phyloP scores from a whole-genome alignment of 2,113 vertebrate genomes.

The Embiotoca jacksoni region DNA sequence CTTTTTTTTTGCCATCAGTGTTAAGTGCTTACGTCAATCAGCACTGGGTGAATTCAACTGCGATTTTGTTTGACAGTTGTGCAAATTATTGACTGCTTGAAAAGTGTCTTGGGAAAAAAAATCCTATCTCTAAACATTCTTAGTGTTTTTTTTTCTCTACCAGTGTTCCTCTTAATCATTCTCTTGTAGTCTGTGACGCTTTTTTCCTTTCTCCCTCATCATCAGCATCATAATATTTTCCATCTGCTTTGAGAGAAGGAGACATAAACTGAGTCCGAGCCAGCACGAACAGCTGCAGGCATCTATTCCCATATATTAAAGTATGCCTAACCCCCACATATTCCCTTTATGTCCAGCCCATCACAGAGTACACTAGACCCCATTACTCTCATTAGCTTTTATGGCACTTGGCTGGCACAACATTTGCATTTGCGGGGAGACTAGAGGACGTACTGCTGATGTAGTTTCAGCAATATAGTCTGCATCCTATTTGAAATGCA shows the following conservation, averaged over 20 bases:
- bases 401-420: conserved; percentile 70
- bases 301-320: conserved; percentile 70
- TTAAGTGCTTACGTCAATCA: conserved; percentile 26
- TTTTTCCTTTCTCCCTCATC: conserved; percentile 55
- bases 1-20: background rate
- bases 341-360: conserved; percentile 72
- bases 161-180: conserved; percentile 35
- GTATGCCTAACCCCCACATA: conserved; percentile 62
- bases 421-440: conserved; percentile 68
- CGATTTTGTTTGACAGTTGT: conserved; percentile 31
- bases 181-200: conserved; percentile 15
- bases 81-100: conserved; percentile 37
- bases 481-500: conserved; percentile 36
- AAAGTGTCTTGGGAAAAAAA: conserved; percentile 26
- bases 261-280: conserved; percentile 68
- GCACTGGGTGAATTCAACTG: background rate
- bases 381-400: conserved; percentile 81
- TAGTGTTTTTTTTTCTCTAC: conserved; percentile 5
- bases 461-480: conserved; percentile 34
- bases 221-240: conserved; percentile 78
- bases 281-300: conserved; percentile 74
- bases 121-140: conserved; percentile 10
- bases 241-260: conserved; percentile 72
- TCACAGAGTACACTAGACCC: conserved; percentile 70
- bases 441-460: conserved; percentile 45